Evolutionary conservation across 2,797 vertebrate species (phyloP), one percentile per base, ranked within the genome.

Genomic region (Ctenochaetus hawaiiensis): DNA sequence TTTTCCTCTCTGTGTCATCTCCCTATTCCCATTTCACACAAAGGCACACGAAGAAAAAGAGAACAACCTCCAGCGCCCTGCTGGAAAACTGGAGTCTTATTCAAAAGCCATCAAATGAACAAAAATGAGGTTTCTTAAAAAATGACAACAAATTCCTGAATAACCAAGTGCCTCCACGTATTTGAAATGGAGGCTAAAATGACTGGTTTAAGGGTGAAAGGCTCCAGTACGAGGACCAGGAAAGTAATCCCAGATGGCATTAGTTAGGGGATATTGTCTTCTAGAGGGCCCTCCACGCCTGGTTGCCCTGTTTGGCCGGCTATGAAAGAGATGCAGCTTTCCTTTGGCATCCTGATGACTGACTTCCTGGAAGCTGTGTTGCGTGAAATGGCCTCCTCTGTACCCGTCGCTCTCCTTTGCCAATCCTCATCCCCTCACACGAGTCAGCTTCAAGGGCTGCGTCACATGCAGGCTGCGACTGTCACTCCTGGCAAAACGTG

Each of bases 361-460:
- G 85, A 85, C 89, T 90, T 93, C 88, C 90, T 88, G 87, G 86
- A 92, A 70, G 86, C 91, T 77, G 84, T 78, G 87, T 92, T 90
- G 93, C 89, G 85, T 94, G 92, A 94, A 93, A 93, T 92, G 90
- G 87, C 86, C 89, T 92, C 79, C 77, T 90, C 83, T 89, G 78
- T 89, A 87, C 83, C 80, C 83, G 80, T 73, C 52, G 43, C 74
- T 83, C 84, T 73, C 73, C 77, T 81, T 87, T 79, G 80, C 85
- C 85, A 87, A 80, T 81, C 85, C 78, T 79, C 56, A 83, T 83
- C 88, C 80, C 63, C 73, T 85, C 81, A 75, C 78, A 77, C 52
- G 75, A 79, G 86, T 80, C 81, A 75, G 81, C 80, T 84, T 75
- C 68, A 69, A 30, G 30, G 30, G 18, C 59, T 53, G 52, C 72